Conservation (phyloP, 2,113 vertebrate species). For the Rutilus rutilus region DNA sequence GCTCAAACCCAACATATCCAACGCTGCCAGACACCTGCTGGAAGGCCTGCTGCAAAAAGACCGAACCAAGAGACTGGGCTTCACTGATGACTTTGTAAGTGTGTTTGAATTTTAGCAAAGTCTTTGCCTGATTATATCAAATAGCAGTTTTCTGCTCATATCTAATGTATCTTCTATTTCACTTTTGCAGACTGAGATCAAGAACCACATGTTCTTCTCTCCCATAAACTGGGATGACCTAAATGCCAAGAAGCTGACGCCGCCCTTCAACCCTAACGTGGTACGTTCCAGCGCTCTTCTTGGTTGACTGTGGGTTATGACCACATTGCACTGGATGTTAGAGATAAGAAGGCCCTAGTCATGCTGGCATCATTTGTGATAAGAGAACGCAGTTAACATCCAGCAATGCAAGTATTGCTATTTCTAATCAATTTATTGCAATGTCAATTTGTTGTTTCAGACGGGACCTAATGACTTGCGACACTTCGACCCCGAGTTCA, state of each 20-base stretch:
- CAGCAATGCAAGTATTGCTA: neutral
- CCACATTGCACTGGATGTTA: neutral
- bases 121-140: neutral
- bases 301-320: neutral
- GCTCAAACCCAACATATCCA: slow-evolving; percentile 98
- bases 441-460: slow-evolving; percentile 66
- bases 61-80: slow-evolving; percentile 90
- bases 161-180: slow-evolving; percentile 56
- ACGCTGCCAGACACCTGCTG: slow-evolving; percentile 91
- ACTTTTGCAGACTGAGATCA: slow-evolving; percentile 90
- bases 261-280: slow-evolving; percentile 99
- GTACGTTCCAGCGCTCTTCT: slow-evolving; percentile 72
- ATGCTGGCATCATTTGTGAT: neutral
- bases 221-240: slow-evolving; percentile 99
- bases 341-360: neutral
- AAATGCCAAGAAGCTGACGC: slow-evolving; percentile 97
- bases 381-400: neutral
- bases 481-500: slow-evolving; percentile 98
- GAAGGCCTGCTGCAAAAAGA: slow-evolving; percentile 97
- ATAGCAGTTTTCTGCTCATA: neutral
- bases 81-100: slow-evolving; percentile 97
- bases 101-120: neutral
- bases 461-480: slow-evolving; percentile 93
- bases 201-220: slow-evolving; percentile 97
- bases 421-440: neutral